Conservation (phyloP, 2,888 invertebrate species). For the Chaitophorus viminalis region DNA sequence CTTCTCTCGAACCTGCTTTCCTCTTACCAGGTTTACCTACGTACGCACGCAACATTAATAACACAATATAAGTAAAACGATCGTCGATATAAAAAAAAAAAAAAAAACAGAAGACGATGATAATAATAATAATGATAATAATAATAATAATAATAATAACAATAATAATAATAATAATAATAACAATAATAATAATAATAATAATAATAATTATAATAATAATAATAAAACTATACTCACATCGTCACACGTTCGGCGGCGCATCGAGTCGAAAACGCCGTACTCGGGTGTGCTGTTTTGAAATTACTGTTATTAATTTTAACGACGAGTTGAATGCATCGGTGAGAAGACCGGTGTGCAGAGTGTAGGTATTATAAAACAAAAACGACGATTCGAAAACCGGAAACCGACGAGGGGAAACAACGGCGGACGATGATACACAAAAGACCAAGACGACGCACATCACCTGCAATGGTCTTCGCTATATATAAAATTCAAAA, state of each 20-base stretch:
- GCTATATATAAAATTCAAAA: constrained; percentile 20
- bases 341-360: neutral
- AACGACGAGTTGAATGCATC: neutral
- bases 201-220: no score
- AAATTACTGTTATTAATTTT: constrained; percentile 13
- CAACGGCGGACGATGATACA: constrained; percentile 9
- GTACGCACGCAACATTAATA: neutral
- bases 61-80: neutral
- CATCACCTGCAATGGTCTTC: constrained; percentile 36
- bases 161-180: no score
- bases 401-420: constrained; percentile 40
- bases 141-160: no score
- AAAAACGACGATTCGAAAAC: constrained; percentile 30
- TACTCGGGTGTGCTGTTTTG: neutral
- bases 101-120: neutral
- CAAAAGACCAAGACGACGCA: constrained; percentile 40
- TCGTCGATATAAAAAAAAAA: neutral
- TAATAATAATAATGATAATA: no score
- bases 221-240: neutral
- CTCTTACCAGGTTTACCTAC: neutral
- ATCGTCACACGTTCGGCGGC: neutral
- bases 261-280: constrained; percentile 17
- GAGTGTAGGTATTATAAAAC: constrained; percentile 2
- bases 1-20: neutral
- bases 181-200: no score